Conservation (phyloP, 2,888 invertebrate genomes). For the Lasioglossum morio region DNA sequence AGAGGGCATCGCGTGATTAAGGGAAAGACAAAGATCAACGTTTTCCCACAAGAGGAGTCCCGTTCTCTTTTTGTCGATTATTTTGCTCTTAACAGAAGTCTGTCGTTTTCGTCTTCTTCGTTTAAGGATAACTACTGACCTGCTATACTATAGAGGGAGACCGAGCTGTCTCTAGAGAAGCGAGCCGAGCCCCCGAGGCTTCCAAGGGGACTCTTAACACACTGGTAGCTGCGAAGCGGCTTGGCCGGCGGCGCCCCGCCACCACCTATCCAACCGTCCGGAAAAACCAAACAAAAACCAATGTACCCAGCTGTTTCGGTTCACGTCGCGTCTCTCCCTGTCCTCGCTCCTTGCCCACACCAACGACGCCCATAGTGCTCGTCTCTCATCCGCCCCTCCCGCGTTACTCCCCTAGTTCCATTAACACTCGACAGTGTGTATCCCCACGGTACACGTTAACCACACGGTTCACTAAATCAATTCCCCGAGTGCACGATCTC, state of each 20-base stretch:
- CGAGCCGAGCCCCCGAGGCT: conserved; percentile 83
- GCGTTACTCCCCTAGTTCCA: not conserved
- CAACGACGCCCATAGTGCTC: conserved; percentile 14
- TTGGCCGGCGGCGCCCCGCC: conserved; percentile 86
- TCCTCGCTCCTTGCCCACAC: conserved; percentile 9
- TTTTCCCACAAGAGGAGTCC: not conserved
- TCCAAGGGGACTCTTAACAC: conserved; percentile 84
- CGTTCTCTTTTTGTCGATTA: not conserved
- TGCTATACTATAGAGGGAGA: conserved; percentile 87
- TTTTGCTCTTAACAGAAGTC: not conserved
- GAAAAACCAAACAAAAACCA: conserved; percentile 79
- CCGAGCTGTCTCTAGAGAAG: conserved; percentile 84
- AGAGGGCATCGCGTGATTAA: not conserved
- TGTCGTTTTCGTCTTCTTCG: conserved; percentile 7
- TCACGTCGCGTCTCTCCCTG: conserved; percentile 43
- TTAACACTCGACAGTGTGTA: not conserved
- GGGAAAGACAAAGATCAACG: not conserved
- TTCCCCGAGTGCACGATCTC: not conserved
- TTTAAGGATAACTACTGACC: conserved; percentile 85
- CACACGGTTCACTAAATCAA: not conserved
- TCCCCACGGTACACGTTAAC: not conserved
- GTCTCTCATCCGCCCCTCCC: not conserved
- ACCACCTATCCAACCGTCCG: conserved; percentile 82
- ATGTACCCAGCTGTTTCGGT: conserved; percentile 68
- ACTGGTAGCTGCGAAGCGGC: conserved; percentile 87